Conservation (phyloP, 2,113 vertebrate genomes). For the Nematolebias whitei region DNA sequence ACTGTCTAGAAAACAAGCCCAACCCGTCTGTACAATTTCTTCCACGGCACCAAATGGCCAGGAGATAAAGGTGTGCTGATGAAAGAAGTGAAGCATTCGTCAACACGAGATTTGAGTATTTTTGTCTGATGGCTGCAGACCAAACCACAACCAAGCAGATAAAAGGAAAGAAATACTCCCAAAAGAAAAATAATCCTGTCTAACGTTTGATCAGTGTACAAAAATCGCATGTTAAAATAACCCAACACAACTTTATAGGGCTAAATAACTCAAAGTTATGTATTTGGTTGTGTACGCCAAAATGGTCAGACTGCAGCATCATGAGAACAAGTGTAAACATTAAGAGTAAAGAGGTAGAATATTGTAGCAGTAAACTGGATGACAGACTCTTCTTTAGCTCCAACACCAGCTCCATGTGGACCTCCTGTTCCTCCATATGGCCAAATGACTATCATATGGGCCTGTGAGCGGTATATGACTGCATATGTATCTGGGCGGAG, state of each 20-base stretch:
- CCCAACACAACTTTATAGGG: not conserved
- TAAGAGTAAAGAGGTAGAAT: conserved; percentile 10
- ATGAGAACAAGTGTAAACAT: conserved; percentile 11
- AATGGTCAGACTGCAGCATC: not conserved
- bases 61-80: not conserved
- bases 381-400: conserved; percentile 22
- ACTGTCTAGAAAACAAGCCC: not conserved
- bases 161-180: no score
- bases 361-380: conserved; percentile 40
- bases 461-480: conserved; percentile 12
- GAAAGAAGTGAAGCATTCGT: not conserved
- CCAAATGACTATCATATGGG: conserved; percentile 53
- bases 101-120: no score
- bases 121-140: not conserved
- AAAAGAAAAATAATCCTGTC: no score
- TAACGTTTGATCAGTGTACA: not conserved
- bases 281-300: no score
- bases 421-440: conserved; percentile 28
- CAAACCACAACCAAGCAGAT: no score
- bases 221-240: not conserved
- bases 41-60: no score
- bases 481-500: conserved; percentile 18
- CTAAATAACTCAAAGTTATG: not conserved
- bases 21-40: not conserved
- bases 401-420: conserved; percentile 38